Percentiles rank a stretch among this genome's conserved stretches.
phyloP scores from a whole-genome alignment of 1,140 invertebrate genomes.

The Drosophila ercepeae region DNA sequence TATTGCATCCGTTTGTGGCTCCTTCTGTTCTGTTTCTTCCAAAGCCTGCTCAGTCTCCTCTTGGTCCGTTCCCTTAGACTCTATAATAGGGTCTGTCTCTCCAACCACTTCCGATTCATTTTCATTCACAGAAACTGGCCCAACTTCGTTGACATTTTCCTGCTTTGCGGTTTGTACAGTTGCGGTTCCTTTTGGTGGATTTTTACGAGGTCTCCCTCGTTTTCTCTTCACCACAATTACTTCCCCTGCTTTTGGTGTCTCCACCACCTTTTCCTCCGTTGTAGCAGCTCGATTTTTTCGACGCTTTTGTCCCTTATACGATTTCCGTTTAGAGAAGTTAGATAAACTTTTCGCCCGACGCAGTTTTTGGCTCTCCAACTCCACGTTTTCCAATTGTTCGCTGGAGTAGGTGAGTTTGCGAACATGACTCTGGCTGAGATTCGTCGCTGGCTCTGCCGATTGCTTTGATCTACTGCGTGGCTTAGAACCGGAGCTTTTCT shows the following conservation, averaged over 20 bases:
- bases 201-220: conserved; percentile 42
- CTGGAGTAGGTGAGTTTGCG: conserved; percentile 67
- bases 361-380: not conserved
- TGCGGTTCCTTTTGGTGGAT: not conserved
- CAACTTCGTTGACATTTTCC: not conserved
- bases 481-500: conserved; percentile 62
- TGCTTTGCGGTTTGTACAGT: too few relatives aligned
- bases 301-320: not conserved
- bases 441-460: conserved; percentile 4
- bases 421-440: conserved; percentile 24
- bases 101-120: not conserved
- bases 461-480: conserved; percentile 47
- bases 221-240: conserved; percentile 14
- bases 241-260: not conserved
- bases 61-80: not conserved
- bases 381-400: conserved; percentile 35
- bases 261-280: conserved; percentile 18
- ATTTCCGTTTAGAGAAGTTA: conserved; percentile 14
- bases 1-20: not conserved
- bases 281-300: conserved; percentile 22
- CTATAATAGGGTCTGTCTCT: not conserved
- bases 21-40: not conserved
- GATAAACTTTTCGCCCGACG: conserved; percentile 40
- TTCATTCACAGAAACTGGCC: not conserved
- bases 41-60: not conserved